A percentile compares a stretch with the other conserved stretches of the same genome.
Conservation (phyloP, 2,888 invertebrate species). For the Ochropleura leucogaster region DNA sequence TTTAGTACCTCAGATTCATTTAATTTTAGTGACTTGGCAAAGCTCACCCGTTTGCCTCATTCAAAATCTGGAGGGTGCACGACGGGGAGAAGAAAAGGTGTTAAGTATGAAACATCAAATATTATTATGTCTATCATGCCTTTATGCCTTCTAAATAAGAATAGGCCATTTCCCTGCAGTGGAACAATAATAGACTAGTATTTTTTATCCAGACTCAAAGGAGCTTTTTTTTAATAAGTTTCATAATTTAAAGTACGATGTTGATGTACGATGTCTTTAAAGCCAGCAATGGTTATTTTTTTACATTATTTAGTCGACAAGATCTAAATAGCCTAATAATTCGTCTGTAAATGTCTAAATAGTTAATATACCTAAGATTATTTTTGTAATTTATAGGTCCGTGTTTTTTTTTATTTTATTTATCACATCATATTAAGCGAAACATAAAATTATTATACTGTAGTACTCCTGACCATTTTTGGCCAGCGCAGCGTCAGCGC, state of each 20-base stretch:
- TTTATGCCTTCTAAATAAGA: background rate
- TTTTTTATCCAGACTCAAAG: background rate
- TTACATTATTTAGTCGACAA: background rate
- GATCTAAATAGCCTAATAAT: background rate
- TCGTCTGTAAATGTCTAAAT: background rate
- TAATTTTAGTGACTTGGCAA: background rate
- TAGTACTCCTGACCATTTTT: too few relatives aligned
- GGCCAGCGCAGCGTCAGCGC: too few relatives aligned
- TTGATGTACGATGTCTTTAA: background rate
- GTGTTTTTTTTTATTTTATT: background rate
- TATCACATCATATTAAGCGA: background rate
- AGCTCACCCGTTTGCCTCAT: background rate
- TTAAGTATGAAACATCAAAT: background rate
- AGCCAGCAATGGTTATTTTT: background rate
- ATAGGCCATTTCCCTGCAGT: background rate
- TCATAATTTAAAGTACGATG: background rate
- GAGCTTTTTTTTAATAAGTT: background rate
- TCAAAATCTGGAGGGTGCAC: background rate
- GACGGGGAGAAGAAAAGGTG: background rate
- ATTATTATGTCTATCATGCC: background rate
- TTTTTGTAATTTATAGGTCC: background rate
- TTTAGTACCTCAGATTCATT: too few relatives aligned
- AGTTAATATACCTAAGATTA: too few relatives aligned
- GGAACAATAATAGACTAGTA: background rate
- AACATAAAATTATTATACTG: too few relatives aligned